phyloP scores from a whole-genome alignment of 53 echinoderm and acorn worm species.

The Actinopyga echinites region DNA sequence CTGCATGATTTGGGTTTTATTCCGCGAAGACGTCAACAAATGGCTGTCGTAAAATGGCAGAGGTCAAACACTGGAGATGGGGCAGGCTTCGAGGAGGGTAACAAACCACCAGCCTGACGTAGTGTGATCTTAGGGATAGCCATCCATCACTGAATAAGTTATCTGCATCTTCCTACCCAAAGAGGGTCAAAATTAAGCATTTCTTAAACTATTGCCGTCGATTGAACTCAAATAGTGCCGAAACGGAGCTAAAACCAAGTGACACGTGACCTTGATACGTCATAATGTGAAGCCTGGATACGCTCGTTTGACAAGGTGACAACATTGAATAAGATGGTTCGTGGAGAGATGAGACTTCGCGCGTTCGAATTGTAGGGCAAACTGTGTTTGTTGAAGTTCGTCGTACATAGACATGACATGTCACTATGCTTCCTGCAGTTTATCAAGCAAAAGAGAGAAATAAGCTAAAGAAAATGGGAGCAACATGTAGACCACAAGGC shows the following conservation, averaged over 20 bases:
- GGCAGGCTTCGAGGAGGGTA: slow-evolving; percentile 29
- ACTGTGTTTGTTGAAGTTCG: too few species aligned
- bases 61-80: slow-evolving; percentile 27
- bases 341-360: too few species aligned
- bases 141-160: slow-evolving; percentile 15
- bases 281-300: too few species aligned
- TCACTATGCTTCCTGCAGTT: too few species aligned
- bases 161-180: neutral
- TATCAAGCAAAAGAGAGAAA: too few species aligned
- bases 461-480: too few species aligned
- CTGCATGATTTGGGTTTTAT: slow-evolving; percentile 24
- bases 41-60: slow-evolving; percentile 34
- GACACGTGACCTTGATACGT: too few species aligned
- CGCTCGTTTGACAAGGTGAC: too few species aligned
- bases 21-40: slow-evolving; percentile 20
- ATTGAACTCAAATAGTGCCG: neutral
- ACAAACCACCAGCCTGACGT: neutral
- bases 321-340: too few species aligned
- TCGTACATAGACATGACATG: too few species aligned
- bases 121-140: slow-evolving; percentile 21
- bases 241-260: neutral
- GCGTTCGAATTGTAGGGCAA: too few species aligned
- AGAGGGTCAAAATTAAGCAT: neutral
- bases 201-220: neutral
- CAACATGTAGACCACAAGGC: neutral